These are phyloP conservation scores for Drosophila willistoni DNA, from an alignment of 1,140 invertebrate species.

Conservation along the genomic window DNA sequence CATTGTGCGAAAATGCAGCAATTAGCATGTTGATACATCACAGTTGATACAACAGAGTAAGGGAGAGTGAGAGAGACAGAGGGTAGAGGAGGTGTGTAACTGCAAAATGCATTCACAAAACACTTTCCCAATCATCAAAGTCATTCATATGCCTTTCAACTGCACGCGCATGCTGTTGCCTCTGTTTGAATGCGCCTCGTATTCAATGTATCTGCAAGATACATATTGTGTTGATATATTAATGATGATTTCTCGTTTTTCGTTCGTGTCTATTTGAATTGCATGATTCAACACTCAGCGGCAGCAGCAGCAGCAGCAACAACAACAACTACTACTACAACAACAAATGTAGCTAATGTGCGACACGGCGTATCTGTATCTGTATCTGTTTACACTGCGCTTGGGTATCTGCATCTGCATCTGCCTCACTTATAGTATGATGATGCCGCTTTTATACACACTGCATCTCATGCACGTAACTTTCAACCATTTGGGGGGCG, in stretches of 20 bases:
- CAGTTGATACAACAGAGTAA: not conserved
- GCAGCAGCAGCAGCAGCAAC: slow-evolving; percentile 17
- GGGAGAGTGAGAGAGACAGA: slow-evolving; percentile 10
- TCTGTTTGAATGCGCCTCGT: not conserved
- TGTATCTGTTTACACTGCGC: slow-evolving; percentile 22
- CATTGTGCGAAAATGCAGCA: slow-evolving; percentile 52
- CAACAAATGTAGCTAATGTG: slow-evolving; percentile 38
- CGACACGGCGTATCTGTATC: slow-evolving; percentile 41
- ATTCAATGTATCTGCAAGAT: slow-evolving; percentile 60
- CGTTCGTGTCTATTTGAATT: slow-evolving; percentile 78
- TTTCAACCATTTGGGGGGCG: slow-evolving; percentile 53
- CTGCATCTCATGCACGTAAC: slow-evolving; percentile 52
- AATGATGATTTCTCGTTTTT: slow-evolving; percentile 79
- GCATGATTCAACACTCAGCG: slow-evolving; percentile 74
- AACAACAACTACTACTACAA: slow-evolving; percentile 1
- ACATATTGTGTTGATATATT: slow-evolving; percentile 77
- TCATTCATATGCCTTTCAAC: slow-evolving; percentile 74
- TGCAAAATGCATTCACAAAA: slow-evolving; percentile 62
- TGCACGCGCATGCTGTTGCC: slow-evolving; percentile 48
- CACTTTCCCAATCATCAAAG: slow-evolving; percentile 80
- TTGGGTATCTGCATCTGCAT: slow-evolving; percentile 46
- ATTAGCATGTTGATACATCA: slow-evolving; percentile 50
- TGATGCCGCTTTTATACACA: slow-evolving; percentile 8
- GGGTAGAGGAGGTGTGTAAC: not conserved
- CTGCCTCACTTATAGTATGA: slow-evolving; percentile 25